Conservation (phyloP, 2,113 vertebrate genomes). For the Sigmodon hispidus region DNA sequence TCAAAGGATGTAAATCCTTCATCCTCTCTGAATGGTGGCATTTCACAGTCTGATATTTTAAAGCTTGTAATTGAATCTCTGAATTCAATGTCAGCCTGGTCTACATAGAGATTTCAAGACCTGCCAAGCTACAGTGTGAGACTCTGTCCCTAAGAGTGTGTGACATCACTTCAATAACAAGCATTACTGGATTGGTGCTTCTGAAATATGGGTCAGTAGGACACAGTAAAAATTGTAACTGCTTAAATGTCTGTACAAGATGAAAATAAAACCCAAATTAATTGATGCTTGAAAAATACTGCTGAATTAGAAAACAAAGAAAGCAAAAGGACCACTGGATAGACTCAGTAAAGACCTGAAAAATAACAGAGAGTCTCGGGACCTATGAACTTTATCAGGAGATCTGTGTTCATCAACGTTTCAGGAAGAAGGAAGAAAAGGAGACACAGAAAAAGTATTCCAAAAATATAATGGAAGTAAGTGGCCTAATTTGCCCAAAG, state of each 20-base stretch:
- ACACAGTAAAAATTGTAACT: background rate
- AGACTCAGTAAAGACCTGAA: background rate
- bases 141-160: background rate
- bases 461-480: background rate
- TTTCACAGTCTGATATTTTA: background rate
- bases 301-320: background rate
- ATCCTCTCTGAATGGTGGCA: fast-evolving
- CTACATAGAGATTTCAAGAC: background rate
- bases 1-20: fast-evolving
- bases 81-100: too few relatives aligned
- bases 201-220: background rate
- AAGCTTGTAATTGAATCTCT: background rate
- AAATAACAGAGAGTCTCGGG: background rate
- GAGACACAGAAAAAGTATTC: background rate
- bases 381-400: fast-evolving
- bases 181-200: background rate
- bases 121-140: background rate
- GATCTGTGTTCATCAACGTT: fast-evolving
- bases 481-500: background rate
- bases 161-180: background rate
- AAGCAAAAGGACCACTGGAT: fast-evolving
- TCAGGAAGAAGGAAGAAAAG: background rate
- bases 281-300: background rate
- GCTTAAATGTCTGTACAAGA: background rate
- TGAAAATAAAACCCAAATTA: background rate